Evolutionary conservation across 2,797 vertebrate genomes (phyloP), one percentile per base, ranked within the genome.

Genomic region (Harpagifer antarcticus): DNA sequence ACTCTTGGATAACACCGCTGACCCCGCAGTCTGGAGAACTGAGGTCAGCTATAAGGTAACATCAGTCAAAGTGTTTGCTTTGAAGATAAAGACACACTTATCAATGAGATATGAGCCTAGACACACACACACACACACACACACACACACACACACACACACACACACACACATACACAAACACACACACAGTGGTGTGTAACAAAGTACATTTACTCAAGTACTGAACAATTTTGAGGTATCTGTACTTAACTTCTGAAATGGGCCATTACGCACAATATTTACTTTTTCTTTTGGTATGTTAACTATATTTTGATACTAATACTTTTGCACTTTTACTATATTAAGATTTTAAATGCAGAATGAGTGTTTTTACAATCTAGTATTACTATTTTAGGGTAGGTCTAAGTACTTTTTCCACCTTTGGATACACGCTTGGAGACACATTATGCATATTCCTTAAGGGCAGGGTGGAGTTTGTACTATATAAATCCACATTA

Each of bases 41-140:
- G 66, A 81, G 72, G 78, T 84, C 71, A 70, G 2, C 72, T 16
- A 59, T 50, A 11, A 65, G 67, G 53, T 42, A 43, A 54, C 60
- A 17, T 65, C 59, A 50, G 43, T 58, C 58, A 12, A 54, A 33
- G 62, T 37, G 58, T 73, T 55, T 74, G 54, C 45, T 56, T 42
- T 54, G 10, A 52, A 40, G 17, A 19, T 20, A 7, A 50, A 62
- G 15, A n/a, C 5, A 16, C 48, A 20, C 16, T 37, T 48, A 44
- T 68, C 49, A 17, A 31, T n/a, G n/a, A 63, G 43, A 48, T 70
- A 71, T n/a, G 20, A 59, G 57, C 23, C 53, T 6, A 4, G 10
- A 49, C 15, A 37, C 12, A 57, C 15, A 47, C 20, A 37, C 7
- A 37, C 7, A 37, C 33, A 37, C 0, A 37, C 33, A 37, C 7